Evolutionary conservation across 2,797 vertebrate species (phyloP), one percentile per base, ranked within the genome.

Genomic region (Clamator glandarius): DNA sequence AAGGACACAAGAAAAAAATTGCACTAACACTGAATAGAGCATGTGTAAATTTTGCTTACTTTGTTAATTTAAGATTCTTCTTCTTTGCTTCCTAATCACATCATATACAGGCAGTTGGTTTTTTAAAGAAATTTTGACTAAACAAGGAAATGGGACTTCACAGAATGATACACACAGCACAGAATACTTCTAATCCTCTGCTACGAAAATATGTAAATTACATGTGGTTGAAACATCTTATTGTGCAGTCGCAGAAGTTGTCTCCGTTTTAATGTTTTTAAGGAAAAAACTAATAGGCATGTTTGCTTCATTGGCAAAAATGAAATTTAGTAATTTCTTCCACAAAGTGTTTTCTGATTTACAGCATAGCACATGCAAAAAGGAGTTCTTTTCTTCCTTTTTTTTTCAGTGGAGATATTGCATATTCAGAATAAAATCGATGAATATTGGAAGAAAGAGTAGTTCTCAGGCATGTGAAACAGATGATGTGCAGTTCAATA

Each of bases 1-100:
- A 28, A 70, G 4, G 13, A 41, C 62, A 82, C 3, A 55, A 63
- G 28, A 59, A 31, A 70, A 42, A 42, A 50, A 4, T 19, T 33
- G 7, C 10, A 14, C 15, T 16, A 10, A 31, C 0, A 1, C n/a
- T 58, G 36, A 51, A 29, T 50, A 72, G 64, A 5, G 3, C 2
- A 10, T 4, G 4, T 23, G 9, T 28, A 55, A 59, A 44, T 84
- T 84, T 80, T 75, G 19, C 17, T 84, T 88, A 13, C 4, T 54
- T 51, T 74, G 16, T 68, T 68, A 44, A 54, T 69, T 82, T 61
- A 68, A 36, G n/a, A 25, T 33, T 61, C 87, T 94, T 84, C 31
- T 39, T 42, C 54, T 89, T 81, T 86, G 26, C 17, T 83, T 77
- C 8, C 12, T 70, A 69, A 11, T n/a, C 50, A 42, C 6, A 18